Evolutionary conservation across 2,888 invertebrate species (phyloP).

Genomic region (Lasioglossum vierecki): DNA sequence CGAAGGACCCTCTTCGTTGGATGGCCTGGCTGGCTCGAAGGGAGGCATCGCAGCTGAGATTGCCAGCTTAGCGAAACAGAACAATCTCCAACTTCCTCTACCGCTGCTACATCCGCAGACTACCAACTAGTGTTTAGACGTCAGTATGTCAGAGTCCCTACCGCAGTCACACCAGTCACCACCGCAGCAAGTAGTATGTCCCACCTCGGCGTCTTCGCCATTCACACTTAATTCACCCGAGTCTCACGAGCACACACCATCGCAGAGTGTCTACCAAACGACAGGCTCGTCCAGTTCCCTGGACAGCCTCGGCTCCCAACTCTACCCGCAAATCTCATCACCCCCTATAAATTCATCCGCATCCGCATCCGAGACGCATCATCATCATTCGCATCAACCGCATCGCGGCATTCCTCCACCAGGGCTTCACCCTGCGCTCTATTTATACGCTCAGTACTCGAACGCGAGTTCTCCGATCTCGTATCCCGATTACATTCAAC

Average conservation of each 20-base stretch:
- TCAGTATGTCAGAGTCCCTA: slow-evolving; percentile 78
- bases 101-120: slow-evolving; percentile 83
- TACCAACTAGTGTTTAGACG: slow-evolving; percentile 83
- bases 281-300: slow-evolving; percentile 73
- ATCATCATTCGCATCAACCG: slow-evolving; percentile 73
- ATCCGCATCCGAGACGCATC: slow-evolving; percentile 70
- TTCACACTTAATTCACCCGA: slow-evolving; percentile 75
- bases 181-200: slow-evolving; percentile 78
- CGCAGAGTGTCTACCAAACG: slow-evolving; percentile 82
- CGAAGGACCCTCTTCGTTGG: slow-evolving; percentile 82
- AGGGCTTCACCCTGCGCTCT: slow-evolving; percentile 82
- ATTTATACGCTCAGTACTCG: slow-evolving; percentile 83
- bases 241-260: slow-evolving; percentile 75
- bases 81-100: slow-evolving; percentile 82
- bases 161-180: slow-evolving; percentile 70
- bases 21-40: slow-evolving; percentile 77
- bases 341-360: slow-evolving; percentile 67
- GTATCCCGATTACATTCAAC: slow-evolving; percentile 82
- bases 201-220: slow-evolving; percentile 75
- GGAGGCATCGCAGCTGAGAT: slow-evolving; percentile 81
- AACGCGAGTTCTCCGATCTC: slow-evolving; percentile 78
- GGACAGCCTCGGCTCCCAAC: slow-evolving; percentile 70
- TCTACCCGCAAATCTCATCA: slow-evolving; percentile 75
- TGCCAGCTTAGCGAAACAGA: slow-evolving; percentile 82
- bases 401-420: slow-evolving; percentile 78